These are phyloP conservation scores for Alosa sapidissima DNA, from an alignment of 2,797 vertebrate genomes.

Conservation along the genomic window DNA sequence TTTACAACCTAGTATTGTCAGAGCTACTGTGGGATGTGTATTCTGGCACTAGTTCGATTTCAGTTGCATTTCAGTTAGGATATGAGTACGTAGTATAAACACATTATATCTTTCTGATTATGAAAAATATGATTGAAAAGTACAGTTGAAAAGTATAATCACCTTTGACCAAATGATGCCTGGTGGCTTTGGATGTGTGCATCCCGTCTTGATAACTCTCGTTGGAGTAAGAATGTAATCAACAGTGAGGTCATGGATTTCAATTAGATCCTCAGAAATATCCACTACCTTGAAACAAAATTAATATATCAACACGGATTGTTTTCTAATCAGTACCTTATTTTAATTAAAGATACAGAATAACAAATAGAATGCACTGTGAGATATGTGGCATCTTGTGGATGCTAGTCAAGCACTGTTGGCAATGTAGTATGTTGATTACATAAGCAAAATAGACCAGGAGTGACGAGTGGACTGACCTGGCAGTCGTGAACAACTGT, in stretches of 20 bases:
- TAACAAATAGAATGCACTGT: neutral
- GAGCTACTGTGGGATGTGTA: no score
- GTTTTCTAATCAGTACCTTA: neutral
- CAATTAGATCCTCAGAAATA: slow-evolving; percentile 83
- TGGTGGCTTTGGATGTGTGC: slow-evolving; percentile 77
- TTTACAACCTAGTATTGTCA: no score
- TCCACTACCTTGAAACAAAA: slow-evolving; percentile 79
- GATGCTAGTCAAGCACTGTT: neutral
- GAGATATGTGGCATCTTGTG: neutral
- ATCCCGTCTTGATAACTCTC: slow-evolving; percentile 82
- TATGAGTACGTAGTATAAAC: neutral
- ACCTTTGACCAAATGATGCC: slow-evolving; percentile 93
- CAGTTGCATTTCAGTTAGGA: neutral
- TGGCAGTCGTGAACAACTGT: slow-evolving; percentile 97
- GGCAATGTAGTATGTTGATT: neutral
- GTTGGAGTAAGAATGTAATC: slow-evolving; percentile 95
- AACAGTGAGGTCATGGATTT: slow-evolving; percentile 88
- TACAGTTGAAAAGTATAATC: slow-evolving; percentile 33
- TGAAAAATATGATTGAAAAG: no score
- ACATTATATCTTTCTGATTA: neutral
- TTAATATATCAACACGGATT: neutral
- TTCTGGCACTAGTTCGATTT: neutral
- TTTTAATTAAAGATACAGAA: neutral
- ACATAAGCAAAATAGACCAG: neutral
- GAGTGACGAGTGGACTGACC: slow-evolving; percentile 66